Conservation (phyloP, 2,797 vertebrate species). For the Helicolenus hilgendorfi region DNA sequence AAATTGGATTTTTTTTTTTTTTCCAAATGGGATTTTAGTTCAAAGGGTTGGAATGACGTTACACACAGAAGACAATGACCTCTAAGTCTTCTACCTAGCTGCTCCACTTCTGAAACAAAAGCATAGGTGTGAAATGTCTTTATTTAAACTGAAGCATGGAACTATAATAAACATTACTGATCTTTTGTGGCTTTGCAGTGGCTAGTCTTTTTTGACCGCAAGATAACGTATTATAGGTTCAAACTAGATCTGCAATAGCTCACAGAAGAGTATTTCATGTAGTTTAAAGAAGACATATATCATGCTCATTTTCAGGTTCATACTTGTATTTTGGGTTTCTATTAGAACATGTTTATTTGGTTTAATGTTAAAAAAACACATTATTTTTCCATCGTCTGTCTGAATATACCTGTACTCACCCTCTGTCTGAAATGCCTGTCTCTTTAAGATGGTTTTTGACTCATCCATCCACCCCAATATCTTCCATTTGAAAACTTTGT, state of each 20-base stretch:
- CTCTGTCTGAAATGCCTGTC: too few species aligned
- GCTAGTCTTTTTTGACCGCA: not conserved
- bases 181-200: not conserved
- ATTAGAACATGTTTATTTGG: not conserved
- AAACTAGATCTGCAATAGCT: not conserved
- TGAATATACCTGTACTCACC: too few species aligned
- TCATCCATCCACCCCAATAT: accelerated
- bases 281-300: not conserved
- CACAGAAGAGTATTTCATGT: not conserved
- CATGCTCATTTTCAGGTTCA: not conserved
- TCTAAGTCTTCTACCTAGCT: not conserved
- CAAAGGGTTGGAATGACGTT: not conserved
- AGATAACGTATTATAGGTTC: not conserved
- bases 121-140: not conserved
- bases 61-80: not conserved
- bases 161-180: not conserved
- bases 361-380: not conserved
- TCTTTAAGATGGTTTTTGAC: not conserved
- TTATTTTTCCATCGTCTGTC: too few species aligned
- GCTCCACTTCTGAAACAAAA: not conserved
- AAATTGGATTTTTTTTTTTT: slow-evolving; percentile 1
- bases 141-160: not conserved
- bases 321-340: not conserved
- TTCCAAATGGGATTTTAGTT: not conserved
- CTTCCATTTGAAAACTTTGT: not conserved